Evolutionary conservation across 2,113 vertebrate species (phyloP).

Genomic region (Ranitomeya variabilis): DNA sequence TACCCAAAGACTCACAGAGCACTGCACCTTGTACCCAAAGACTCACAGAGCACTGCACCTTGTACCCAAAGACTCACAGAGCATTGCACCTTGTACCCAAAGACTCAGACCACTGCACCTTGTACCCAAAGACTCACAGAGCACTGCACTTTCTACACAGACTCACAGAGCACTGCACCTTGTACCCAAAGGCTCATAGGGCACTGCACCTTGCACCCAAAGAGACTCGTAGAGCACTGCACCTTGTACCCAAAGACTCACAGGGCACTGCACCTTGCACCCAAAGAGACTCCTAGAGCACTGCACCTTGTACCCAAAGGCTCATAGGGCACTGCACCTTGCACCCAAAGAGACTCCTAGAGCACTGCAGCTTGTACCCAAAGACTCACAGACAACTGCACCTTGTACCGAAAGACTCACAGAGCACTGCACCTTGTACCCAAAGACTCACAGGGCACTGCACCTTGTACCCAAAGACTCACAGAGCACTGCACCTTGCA

Average conservation of each 20-base stretch:
- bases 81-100: fast-evolving
- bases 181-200: neutral
- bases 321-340: neutral
- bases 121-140: no score
- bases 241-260: neutral
- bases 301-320: neutral
- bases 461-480: no score
- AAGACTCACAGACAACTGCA: no score
- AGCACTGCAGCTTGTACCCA: neutral
- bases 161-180: no score
- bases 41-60: neutral
- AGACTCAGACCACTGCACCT: fast-evolving
- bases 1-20: neutral
- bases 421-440: no score
- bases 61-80: neutral
- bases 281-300: neutral
- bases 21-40: neutral
- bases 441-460: no score
- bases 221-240: neutral
- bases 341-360: no score
- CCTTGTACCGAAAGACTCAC: no score
- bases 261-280: neutral
- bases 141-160: neutral
- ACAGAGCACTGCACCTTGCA: no score
- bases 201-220: neutral